Evolutionary conservation across 2,797 vertebrate genomes (phyloP).

Genomic region (Setipinna tenuifilis): DNA sequence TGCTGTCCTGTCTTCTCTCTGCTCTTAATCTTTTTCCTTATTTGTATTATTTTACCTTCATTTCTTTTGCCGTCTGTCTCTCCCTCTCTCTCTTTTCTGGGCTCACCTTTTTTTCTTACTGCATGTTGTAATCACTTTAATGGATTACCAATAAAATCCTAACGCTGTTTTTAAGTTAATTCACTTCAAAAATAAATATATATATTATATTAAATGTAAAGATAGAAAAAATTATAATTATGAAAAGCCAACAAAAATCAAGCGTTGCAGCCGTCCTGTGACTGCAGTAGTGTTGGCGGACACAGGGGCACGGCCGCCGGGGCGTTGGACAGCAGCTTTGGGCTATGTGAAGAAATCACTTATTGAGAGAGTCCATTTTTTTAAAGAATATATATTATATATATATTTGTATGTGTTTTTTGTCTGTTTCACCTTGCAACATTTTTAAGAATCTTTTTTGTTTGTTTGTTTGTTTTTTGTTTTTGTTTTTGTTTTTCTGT

Average conservation of each 20-base stretch:
- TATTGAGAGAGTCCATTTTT: conserved; percentile 85
- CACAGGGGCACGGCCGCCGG: conserved; percentile 75
- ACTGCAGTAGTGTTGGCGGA: conserved; percentile 68
- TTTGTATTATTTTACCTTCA: not conserved
- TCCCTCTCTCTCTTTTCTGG: conserved; percentile 69
- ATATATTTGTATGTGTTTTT: conserved; percentile 85
- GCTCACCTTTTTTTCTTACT: conserved; percentile 61
- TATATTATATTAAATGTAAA: conserved; percentile 59
- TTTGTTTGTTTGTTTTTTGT: conserved; percentile 55
- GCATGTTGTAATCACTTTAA: conserved; percentile 78
- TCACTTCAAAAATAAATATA: conserved; percentile 55
- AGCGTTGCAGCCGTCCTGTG: conserved; percentile 55
- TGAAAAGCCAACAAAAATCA: conserved; percentile 45
- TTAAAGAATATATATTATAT: conserved; percentile 80
- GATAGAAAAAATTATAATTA: conserved; percentile 46
- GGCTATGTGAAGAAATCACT: conserved; percentile 80
- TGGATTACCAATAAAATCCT: conserved; percentile 83
- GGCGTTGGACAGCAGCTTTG: conserved; percentile 73
- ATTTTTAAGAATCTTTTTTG: conserved; percentile 62
- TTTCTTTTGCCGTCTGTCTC: conserved; percentile 14
- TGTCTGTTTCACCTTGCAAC: conserved; percentile 78
- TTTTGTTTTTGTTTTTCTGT: too few species aligned
- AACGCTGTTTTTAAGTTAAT: conserved; percentile 78
- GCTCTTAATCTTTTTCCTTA: not conserved
- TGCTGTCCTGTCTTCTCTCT: not conserved